A percentile compares a stretch with the other conserved stretches of the same genome.
These are phyloP conservation scores for Agrilus biguttatus DNA, from an alignment of 2,888 invertebrate genomes.

Conservation along the genomic window DNA sequence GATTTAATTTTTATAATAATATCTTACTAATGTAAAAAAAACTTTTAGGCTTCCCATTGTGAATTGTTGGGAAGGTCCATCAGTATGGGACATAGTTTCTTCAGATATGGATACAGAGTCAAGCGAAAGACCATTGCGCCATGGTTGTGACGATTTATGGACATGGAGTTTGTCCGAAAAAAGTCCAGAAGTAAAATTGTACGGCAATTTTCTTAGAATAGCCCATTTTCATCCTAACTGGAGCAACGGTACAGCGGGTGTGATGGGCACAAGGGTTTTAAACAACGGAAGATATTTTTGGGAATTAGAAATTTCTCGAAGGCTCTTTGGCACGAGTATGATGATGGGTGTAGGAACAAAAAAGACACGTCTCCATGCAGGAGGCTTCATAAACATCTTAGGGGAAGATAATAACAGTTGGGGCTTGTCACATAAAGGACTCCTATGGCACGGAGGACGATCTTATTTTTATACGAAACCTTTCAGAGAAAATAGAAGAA, in stretches of 20 bases:
- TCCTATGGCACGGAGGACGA: slow-evolving; percentile 51
- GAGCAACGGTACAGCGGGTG: slow-evolving; percentile 61
- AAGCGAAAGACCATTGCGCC: slow-evolving; percentile 18
- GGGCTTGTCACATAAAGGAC: slow-evolving; percentile 60
- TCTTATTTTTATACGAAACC: slow-evolving; percentile 49
- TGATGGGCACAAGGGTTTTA: slow-evolving; percentile 48
- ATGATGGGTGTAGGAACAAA: slow-evolving; percentile 53
- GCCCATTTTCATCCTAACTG: slow-evolving; percentile 62
- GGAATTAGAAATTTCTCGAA: slow-evolving; percentile 47
- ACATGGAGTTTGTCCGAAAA: slow-evolving; percentile 48
- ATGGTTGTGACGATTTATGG: slow-evolving; percentile 52
- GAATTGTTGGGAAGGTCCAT: slow-evolving; percentile 8
- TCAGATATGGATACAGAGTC: slow-evolving; percentile 14
- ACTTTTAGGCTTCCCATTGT: too few relatives aligned
- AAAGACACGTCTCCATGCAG: slow-evolving; percentile 40
- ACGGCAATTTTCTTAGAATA: slow-evolving; percentile 38
- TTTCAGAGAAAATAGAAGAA: slow-evolving; percentile 53
- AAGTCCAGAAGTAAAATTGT: slow-evolving; percentile 41
- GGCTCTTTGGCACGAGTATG: slow-evolving; percentile 60
- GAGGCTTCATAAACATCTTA: slow-evolving; percentile 52
- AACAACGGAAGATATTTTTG: slow-evolving; percentile 50
- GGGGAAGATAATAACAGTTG: slow-evolving; percentile 58
- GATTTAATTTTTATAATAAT: too few relatives aligned
- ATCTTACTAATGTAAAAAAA: too few relatives aligned
- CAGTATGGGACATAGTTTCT: slow-evolving; percentile 14